Conservation (phyloP, 1,140 invertebrate genomes). For the Drosophila azteca region DNA sequence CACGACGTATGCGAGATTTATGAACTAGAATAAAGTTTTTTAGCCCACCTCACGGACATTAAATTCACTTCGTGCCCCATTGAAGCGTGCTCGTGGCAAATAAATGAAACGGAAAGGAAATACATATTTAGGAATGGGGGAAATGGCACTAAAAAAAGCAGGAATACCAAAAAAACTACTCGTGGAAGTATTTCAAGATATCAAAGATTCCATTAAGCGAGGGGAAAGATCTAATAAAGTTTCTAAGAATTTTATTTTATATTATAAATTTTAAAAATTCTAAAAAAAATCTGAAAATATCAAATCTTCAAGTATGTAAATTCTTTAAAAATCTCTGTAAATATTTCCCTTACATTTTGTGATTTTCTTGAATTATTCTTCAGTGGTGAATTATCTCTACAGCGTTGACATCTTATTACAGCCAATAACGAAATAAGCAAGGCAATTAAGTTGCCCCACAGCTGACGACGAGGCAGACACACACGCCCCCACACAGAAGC, state of each 20-base stretch:
- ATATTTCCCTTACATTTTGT: constrained; percentile 1
- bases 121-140: not conserved
- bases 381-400: constrained; percentile 49
- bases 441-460: constrained; percentile 62
- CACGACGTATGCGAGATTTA: constrained; percentile 41
- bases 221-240: too few relatives aligned
- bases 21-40: constrained; percentile 31
- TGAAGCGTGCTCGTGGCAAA: constrained; percentile 25
- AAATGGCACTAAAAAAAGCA: not conserved
- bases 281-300: not conserved
- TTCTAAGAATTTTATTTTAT: too few relatives aligned
- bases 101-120: constrained; percentile 9
- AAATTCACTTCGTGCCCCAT: constrained; percentile 67
- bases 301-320: not conserved
- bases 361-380: constrained; percentile 7
- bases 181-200: too few relatives aligned
- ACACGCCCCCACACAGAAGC: constrained; percentile 28
- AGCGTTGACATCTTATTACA: constrained; percentile 78
- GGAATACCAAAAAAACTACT: too few relatives aligned
- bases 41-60: constrained; percentile 31
- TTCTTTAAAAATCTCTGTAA: not conserved
- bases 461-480: constrained; percentile 31
- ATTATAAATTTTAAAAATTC: too few relatives aligned
- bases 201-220: too few relatives aligned
- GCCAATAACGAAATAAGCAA: constrained; percentile 68